Percentiles rank a stretch among this genome's conserved stretches.
Conservation (phyloP, 2,888 invertebrate genomes). For the Drosophila tanythrix region DNA sequence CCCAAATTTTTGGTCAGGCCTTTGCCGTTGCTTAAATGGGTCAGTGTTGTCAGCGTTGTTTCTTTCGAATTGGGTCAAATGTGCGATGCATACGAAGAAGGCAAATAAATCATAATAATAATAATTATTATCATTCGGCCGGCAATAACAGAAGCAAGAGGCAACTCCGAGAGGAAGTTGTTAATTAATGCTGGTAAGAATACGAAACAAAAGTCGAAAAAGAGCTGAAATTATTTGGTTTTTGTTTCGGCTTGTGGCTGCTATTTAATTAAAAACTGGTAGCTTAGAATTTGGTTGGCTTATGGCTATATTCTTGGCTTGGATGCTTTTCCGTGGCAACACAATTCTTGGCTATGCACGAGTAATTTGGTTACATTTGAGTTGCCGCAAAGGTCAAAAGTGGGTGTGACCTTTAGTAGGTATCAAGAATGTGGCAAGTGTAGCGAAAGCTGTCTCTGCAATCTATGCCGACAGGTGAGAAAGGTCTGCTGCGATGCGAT, state of each 20-base stretch:
- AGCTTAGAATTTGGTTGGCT: conserved; percentile 23
- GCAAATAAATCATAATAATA: conserved; percentile 54
- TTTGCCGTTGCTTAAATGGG: conserved; percentile 58
- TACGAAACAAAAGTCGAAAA: conserved; percentile 27
- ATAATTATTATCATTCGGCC: conserved; percentile 56
- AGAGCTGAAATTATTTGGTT: conserved; percentile 36
- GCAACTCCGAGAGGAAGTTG: conserved; percentile 61
- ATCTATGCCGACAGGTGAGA: neutral
- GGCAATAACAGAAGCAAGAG: conserved; percentile 56
- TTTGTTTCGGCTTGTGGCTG: conserved; percentile 26
- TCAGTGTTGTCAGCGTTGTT: conserved; percentile 58
- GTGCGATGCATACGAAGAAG: conserved; percentile 63
- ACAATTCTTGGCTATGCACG: conserved; percentile 58
- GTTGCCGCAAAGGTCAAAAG: conserved; percentile 48
- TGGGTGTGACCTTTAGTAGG: conserved; percentile 33
- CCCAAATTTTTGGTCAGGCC: conserved; percentile 18
- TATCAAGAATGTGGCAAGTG: conserved; percentile 2
- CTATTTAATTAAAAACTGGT: conserved; percentile 53
- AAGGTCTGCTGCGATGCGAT: neutral
- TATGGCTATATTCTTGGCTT: conserved; percentile 8
- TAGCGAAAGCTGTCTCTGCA: neutral
- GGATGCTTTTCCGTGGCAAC: conserved; percentile 20
- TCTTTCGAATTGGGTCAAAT: conserved; percentile 71
- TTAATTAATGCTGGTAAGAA: conserved; percentile 69
- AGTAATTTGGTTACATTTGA: conserved; percentile 65